Base-by-base conservation (phyloP, 2,888 invertebrate genomes). In the Amphimallon solstitiale region DNA sequence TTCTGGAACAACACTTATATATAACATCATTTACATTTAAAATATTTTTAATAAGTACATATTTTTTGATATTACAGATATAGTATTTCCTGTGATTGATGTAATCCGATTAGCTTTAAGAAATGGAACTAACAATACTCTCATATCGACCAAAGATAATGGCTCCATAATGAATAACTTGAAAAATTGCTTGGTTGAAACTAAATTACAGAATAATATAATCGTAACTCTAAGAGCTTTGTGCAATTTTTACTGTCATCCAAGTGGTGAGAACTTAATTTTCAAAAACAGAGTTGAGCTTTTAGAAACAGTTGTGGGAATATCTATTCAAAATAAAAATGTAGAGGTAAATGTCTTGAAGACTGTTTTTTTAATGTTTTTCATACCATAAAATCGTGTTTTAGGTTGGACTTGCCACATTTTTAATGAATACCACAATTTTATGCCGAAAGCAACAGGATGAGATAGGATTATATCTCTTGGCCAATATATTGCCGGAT, bases 41-140 rank as follows among this genome's bases (percentile, higher is more conserved):
- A 43, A 38, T 74, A 38, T 59, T 65, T 37, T 66, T 68, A 71
- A 63, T 10, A 5, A 12, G 29, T 65, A 3, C 43, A 10, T 21
- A 56, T 63, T 56, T 62, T 38, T 56, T 19, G 9, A 51, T 5
- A 37, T 85, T 83, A 63, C 82, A 86, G 92, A 93, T 77, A 87
- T 90, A 70, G 85, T 96, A 1, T 96, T 97, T 78, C 98, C 98
- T 0, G 92, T 92, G 3, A 82, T 98, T 72, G 98, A 98, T 78
- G 84, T 97, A 3, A 86, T 95, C 10, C 87, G 98, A 71, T 83
- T 97, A 76, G 92, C 93, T 0, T 87, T 97, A 38, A 88, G 93
- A 48, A 68, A 78, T 62, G 72, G 76, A 69, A 70, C 69, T 34
- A 82, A 79, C 69, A 89, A 90, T 70, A 87, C 88, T 75, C 84